Percentiles rank a stretch among this genome's conserved stretches.
These are phyloP conservation scores for Lottia scabra DNA, from an alignment of 2,888 invertebrate genomes.

Conservation along the genomic window DNA sequence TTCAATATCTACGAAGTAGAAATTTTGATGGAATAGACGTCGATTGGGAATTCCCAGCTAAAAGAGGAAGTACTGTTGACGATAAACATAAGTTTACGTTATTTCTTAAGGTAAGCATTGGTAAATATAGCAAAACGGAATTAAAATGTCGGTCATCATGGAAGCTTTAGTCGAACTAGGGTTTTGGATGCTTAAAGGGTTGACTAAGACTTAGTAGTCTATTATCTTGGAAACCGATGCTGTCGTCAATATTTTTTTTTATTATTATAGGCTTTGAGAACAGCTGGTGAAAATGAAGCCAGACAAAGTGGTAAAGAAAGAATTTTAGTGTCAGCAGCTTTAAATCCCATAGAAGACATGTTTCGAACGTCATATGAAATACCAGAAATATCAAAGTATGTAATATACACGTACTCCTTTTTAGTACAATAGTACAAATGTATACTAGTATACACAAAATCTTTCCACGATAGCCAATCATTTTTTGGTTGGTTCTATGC, in stretches of 20 bases:
- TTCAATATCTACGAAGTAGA: slow-evolving; percentile 42
- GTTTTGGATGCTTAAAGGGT: too few species aligned
- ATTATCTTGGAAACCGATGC: too few species aligned
- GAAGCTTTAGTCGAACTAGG: too few species aligned
- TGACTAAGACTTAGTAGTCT: too few species aligned
- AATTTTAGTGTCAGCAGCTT: slow-evolving; percentile 48
- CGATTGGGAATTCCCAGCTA: slow-evolving; percentile 89
- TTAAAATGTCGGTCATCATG: too few species aligned
- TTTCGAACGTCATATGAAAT: slow-evolving; percentile 44
- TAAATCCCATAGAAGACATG: slow-evolving; percentile 44
- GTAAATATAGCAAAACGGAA: too few species aligned
- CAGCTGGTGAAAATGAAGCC: slow-evolving; percentile 31
- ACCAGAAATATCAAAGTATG: slow-evolving; percentile 31
- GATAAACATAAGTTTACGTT: slow-evolving; percentile 47
- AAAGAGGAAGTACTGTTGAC: slow-evolving; percentile 44
- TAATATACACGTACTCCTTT: background rate
- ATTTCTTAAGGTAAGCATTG: slow-evolving; percentile 32
- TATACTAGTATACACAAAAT: too few species aligned
- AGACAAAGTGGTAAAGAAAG: slow-evolving; percentile 14
- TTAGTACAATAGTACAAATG: too few species aligned
- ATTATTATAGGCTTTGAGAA: background rate
- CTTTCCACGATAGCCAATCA: too few species aligned
- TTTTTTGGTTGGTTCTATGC: too few species aligned
- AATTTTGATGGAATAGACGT: slow-evolving; percentile 89
- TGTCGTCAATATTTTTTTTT: too few species aligned